Conservation (phyloP, 2,888 invertebrate genomes). For the Coenonympha glycerion region DNA sequence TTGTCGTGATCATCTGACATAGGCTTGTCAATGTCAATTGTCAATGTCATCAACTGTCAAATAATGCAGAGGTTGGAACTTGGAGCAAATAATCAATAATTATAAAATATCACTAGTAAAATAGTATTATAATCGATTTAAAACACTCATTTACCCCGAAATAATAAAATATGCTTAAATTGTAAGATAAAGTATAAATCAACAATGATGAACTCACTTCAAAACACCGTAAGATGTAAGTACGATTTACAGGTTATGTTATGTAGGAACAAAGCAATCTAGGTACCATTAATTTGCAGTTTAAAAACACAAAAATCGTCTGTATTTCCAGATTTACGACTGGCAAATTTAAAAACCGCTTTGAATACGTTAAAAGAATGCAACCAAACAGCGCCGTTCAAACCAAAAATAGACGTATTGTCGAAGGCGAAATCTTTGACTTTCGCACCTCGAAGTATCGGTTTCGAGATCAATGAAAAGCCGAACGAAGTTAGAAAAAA, state of each 20-base stretch:
- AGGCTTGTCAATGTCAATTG: too few species aligned
- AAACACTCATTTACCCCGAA: not conserved
- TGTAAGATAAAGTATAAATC: not conserved
- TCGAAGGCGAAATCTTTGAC: constrained; percentile 37
- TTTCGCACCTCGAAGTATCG: constrained; percentile 55
- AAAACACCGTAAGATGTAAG: constrained; percentile 62
- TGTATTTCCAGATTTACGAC: constrained; percentile 53
- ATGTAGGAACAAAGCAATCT: constrained; percentile 10
- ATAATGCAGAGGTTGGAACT: not conserved
- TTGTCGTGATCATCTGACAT: too few species aligned
- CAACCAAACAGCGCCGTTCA: constrained; percentile 33
- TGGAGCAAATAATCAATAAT: too few species aligned
- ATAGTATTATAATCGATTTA: too few species aligned
- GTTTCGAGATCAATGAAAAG: constrained; percentile 52
- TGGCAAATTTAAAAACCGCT: constrained; percentile 53
- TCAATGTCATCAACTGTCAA: not conserved
- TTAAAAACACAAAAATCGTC: constrained; percentile 19
- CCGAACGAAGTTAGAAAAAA: constrained; percentile 38
- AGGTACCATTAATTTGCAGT: not conserved
- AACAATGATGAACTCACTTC: constrained; percentile 55
- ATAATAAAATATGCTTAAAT: not conserved
- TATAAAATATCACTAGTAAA: too few species aligned
- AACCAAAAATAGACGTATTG: constrained; percentile 33
- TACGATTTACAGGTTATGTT: constrained; percentile 44
- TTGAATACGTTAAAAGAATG: constrained; percentile 52